These are phyloP conservation scores for Phrynosoma platyrhinos DNA, from an alignment of 2,113 vertebrate genomes.

Conservation along the genomic window DNA sequence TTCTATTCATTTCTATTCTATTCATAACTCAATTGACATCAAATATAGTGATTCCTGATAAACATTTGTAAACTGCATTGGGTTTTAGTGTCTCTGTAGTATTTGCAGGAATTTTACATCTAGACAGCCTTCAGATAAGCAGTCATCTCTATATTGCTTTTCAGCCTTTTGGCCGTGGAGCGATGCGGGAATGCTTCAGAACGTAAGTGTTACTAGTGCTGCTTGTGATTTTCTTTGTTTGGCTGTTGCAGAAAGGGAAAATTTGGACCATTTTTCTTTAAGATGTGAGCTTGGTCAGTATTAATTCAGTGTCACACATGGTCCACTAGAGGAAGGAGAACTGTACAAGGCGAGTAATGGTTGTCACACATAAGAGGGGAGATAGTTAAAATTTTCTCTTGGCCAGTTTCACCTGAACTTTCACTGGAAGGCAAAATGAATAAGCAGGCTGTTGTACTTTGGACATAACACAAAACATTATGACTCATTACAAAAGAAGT, in stretches of 20 bases:
- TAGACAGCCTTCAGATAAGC: background rate
- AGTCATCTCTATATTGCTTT: conserved; percentile 42
- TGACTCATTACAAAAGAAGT: too few relatives aligned
- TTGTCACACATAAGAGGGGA: background rate
- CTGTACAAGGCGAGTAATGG: background rate
- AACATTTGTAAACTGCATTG: too few relatives aligned
- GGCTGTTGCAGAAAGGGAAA: background rate
- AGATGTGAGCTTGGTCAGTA: conserved; percentile 3
- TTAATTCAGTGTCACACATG: background rate
- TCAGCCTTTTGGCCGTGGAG: conserved; percentile 94
- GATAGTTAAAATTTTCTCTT: background rate
- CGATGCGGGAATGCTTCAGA: conserved; percentile 97
- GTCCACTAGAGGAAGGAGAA: background rate
- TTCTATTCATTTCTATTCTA: too few relatives aligned
- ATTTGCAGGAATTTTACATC: background rate
- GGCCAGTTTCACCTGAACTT: too few relatives aligned
- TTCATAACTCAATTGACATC: too few relatives aligned
- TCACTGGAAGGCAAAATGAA: too few relatives aligned
- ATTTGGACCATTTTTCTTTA: background rate
- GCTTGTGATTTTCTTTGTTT: background rate
- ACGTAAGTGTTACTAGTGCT: conserved; percentile 83
- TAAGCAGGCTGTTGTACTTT: too few relatives aligned
- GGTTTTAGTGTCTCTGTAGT: too few relatives aligned
- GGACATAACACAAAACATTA: too few relatives aligned
- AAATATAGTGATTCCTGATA: too few relatives aligned